phyloP scores from a whole-genome alignment of 2,888 invertebrate species.

The Amorpha juglandis region DNA sequence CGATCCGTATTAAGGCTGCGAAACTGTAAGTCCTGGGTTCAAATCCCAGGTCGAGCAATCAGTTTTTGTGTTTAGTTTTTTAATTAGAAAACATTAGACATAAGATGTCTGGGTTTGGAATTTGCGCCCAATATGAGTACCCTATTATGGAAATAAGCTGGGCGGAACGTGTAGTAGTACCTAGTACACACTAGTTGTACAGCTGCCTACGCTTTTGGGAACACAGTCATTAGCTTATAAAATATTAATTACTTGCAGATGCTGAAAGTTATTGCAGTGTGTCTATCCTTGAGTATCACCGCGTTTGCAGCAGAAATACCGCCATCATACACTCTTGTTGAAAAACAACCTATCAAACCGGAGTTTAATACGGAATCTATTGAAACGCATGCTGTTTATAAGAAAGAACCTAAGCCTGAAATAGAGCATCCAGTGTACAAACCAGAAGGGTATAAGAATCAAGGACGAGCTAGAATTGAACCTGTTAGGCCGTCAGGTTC shows the following conservation, averaged over 20 bases:
- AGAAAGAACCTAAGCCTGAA: slow-evolving; percentile 51
- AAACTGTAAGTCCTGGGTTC: too few species aligned
- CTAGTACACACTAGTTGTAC: too few species aligned
- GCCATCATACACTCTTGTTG: slow-evolving; percentile 49
- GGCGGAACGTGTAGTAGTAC: too few species aligned
- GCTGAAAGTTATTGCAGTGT: slow-evolving; percentile 48
- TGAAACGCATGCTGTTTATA: slow-evolving; percentile 50
- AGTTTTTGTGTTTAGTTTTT: too few species aligned
- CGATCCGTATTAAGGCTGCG: too few species aligned
- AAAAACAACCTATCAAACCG: slow-evolving; percentile 60
- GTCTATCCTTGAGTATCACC: slow-evolving; percentile 48
- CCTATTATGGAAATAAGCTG: too few species aligned
- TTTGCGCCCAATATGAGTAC: too few species aligned
- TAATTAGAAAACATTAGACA: too few species aligned
- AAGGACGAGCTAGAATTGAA: slow-evolving; percentile 63
- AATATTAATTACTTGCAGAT: slow-evolving; percentile 59
- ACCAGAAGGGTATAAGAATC: slow-evolving; percentile 53
- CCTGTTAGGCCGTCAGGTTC: slow-evolving; percentile 61
- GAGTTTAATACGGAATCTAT: slow-evolving; percentile 52
- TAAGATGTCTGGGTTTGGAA: too few species aligned
- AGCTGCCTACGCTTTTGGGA: too few species aligned
- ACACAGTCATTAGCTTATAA: too few species aligned
- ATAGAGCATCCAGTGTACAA: slow-evolving; percentile 66
- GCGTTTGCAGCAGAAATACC: slow-evolving; percentile 63
- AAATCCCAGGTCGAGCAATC: too few species aligned